phyloP scores from a whole-genome alignment of 2,797 vertebrate species.

The Miichthys miiuy region DNA sequence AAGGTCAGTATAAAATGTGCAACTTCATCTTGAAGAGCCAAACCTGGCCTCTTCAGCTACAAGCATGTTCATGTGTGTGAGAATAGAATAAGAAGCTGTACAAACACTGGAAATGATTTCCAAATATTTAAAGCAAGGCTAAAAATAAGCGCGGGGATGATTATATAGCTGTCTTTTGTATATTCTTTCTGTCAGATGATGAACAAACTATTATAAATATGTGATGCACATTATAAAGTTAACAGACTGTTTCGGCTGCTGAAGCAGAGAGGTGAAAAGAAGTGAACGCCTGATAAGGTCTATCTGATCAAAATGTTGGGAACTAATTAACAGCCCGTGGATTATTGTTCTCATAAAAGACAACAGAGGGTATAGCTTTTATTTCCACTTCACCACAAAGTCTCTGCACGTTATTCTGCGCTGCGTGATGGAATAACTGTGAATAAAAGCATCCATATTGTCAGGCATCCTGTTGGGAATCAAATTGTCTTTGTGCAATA shows the following conservation, averaged over 20 bases:
- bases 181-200: not conserved
- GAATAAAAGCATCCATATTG: not conserved
- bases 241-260: not conserved
- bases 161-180: not conserved
- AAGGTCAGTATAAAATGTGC: too few relatives aligned
- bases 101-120: not conserved
- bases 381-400: conserved; percentile 1
- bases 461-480: not conserved
- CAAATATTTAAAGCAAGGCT: not conserved
- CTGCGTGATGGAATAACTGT: not conserved
- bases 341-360: conserved; percentile 8
- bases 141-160: not conserved
- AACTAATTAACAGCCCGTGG: conserved; percentile 1
- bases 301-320: not conserved
- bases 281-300: not conserved
- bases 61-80: not conserved
- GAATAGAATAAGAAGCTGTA: not conserved
- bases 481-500: not conserved
- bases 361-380: not conserved
- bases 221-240: not conserved
- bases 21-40: too few relatives aligned
- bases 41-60: not conserved
- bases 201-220: not conserved
- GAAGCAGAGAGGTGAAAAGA: not conserved
- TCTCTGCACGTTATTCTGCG: not conserved